Evolutionary conservation across 2,113 vertebrate genomes (phyloP), one percentile per base, ranked within the genome.

Genomic region (Baryphthengus martii): DNA sequence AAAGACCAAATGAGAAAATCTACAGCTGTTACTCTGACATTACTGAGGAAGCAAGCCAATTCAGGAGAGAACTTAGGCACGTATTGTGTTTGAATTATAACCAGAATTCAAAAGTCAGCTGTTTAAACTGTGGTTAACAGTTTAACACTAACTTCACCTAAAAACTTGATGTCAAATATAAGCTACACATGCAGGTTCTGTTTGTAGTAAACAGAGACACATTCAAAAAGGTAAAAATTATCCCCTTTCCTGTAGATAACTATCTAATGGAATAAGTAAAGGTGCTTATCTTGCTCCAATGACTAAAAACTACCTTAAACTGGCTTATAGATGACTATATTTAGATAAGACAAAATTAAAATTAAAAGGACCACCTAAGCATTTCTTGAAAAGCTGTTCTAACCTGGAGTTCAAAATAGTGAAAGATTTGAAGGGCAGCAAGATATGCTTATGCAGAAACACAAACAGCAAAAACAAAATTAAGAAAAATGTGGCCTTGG

Each of bases 261-360:
- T 20, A 67, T 74, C 77, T 81, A 94, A 91, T 58, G 33, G 65
- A 94, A 85, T 31, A 23, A 94, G 33, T 81, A 94, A 93, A 96
- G 73, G 91, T 87, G 73, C 47, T 96, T 94, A 92, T 94, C 83
- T 96, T 4, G 0, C 13, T 95, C 52, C 87, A 95, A 29, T 92
- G 84, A 91, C 88, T 91, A 59, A 96, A 89, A 87, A 89, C 81
- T 85, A 89, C 77, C 65, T 93, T 94, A 92, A 91, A 89, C 68
- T 89, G 94, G 94, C 77, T 87, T 87, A 26, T 1, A 84, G 70
- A 91, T 91, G 24, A 66, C 73, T 75, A 63, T 56, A 85, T 90
- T 86, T 87, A 94, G 87, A 84, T 91, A 96, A 87, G 68, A 89
- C 72, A 91, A 94, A 89, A 96, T 81, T 93, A 91, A 93, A 91